phyloP scores from a whole-genome alignment of 2,797 vertebrate genomes.

The Enteromius treurensis region DNA sequence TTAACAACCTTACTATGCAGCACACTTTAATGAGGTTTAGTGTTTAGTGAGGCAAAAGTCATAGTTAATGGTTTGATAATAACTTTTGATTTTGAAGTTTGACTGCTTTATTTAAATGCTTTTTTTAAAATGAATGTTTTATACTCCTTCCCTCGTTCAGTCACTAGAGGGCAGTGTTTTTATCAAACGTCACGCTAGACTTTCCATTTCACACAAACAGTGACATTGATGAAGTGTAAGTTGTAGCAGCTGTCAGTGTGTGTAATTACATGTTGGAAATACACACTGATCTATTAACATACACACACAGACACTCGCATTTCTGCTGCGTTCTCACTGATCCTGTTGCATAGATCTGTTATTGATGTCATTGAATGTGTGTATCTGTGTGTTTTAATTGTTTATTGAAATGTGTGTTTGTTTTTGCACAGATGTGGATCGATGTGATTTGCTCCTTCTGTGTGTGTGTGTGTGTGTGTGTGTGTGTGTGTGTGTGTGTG shows the following conservation, averaged over 20 bases:
- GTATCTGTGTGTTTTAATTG: slow-evolving; percentile 31
- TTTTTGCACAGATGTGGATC: slow-evolving; percentile 20
- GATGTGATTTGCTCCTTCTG: slow-evolving; percentile 15
- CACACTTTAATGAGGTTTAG: neutral
- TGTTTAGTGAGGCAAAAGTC: neutral
- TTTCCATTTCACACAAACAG: neutral
- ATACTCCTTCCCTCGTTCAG: neutral
- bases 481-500: no score
- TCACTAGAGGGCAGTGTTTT: slow-evolving; percentile 29
- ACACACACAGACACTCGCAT: neutral
- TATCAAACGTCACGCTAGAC: neutral
- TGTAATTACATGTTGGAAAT: slow-evolving; percentile 43
- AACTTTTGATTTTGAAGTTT: no score
- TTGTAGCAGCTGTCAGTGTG: slow-evolving; percentile 26
- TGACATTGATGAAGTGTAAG: neutral
- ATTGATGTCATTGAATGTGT: neutral
- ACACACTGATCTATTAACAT: slow-evolving; percentile 26
- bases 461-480: no score
- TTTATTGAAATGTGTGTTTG: slow-evolving; percentile 46
- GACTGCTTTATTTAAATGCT: neutral
- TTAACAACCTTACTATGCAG: neutral
- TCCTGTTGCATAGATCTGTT: slow-evolving; percentile 30
- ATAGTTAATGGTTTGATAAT: neutral
- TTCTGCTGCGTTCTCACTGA: slow-evolving; percentile 21
- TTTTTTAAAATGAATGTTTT: no score